Conservation (phyloP, 2,113 vertebrate genomes). For the Archilochus colubris region DNA sequence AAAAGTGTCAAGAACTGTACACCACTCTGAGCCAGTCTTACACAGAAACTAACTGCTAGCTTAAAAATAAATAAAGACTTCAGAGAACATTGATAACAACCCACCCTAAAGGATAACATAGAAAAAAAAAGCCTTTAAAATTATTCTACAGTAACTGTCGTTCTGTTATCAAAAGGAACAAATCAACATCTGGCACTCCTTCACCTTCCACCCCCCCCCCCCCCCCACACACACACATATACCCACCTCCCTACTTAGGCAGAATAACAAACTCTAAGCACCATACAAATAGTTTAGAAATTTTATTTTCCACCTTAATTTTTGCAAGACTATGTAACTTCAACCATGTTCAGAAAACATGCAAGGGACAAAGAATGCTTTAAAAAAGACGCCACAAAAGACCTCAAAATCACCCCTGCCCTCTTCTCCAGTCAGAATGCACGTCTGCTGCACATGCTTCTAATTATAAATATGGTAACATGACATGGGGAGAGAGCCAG, state of each 20-base stretch:
- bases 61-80: background rate
- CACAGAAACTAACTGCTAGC: background rate
- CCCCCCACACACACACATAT: background rate
- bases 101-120: background rate
- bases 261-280: background rate
- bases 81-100: background rate
- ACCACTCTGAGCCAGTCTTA: background rate
- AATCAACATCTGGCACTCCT: background rate
- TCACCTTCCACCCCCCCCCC: too few species aligned
- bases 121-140: background rate
- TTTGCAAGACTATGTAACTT: background rate
- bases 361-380: background rate
- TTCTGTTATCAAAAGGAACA: background rate
- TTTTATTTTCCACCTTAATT: background rate
- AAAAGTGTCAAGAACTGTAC: background rate
- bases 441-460: background rate
- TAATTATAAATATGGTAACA: slow-evolving; percentile 61
- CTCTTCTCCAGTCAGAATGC: background rate
- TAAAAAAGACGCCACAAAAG: background rate
- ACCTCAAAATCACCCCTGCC: slow-evolving; percentile 43
- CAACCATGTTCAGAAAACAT: background rate
- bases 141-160: background rate
- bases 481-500: slow-evolving; percentile 24
- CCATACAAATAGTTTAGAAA: background rate
- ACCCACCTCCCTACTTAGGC: background rate